Conservation (phyloP, 2,797 vertebrate species). For the Parauchenoglanis punctatus region DNA sequence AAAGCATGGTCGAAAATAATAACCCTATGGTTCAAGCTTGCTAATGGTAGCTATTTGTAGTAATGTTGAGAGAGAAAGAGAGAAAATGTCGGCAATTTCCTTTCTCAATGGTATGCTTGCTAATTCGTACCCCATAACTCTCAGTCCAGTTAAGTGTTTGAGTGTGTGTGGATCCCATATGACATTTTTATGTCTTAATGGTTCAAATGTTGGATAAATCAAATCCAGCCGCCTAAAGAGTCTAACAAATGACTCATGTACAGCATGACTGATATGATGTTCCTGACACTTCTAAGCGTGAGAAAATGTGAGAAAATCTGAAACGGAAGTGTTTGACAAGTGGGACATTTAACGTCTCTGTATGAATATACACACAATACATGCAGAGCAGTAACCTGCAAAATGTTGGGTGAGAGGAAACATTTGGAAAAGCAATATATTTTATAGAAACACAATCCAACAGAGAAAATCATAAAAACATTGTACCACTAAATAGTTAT, state of each 20-base stretch:
- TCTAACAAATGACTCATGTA: not conserved
- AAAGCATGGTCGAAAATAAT: not conserved
- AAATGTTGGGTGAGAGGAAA: not conserved
- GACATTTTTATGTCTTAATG: not conserved
- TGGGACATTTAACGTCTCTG: not conserved
- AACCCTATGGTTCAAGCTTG: slow-evolving; percentile 15
- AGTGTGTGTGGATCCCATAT: not conserved
- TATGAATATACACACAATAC: not conserved
- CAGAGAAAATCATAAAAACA: not conserved
- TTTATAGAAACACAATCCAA: not conserved
- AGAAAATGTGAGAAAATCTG: not conserved
- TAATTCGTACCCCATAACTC: not conserved
- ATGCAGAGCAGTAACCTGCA: not conserved
- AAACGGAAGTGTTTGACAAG: not conserved
- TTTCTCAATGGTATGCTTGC: slow-evolving; percentile 12
- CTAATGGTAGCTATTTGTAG: slow-evolving; percentile 20
- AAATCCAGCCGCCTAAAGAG: not conserved
- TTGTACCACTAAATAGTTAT: not conserved
- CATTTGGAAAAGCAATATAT: not conserved
- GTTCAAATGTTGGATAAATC: not conserved
- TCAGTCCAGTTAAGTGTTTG: not conserved
- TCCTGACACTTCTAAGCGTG: not conserved
- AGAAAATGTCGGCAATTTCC: not conserved
- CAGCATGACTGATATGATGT: not conserved
- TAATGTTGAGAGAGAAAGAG: not conserved